Evolutionary conservation across 2,113 vertebrate genomes (phyloP).

Genomic region (Brachypteracias leptosomus): DNA sequence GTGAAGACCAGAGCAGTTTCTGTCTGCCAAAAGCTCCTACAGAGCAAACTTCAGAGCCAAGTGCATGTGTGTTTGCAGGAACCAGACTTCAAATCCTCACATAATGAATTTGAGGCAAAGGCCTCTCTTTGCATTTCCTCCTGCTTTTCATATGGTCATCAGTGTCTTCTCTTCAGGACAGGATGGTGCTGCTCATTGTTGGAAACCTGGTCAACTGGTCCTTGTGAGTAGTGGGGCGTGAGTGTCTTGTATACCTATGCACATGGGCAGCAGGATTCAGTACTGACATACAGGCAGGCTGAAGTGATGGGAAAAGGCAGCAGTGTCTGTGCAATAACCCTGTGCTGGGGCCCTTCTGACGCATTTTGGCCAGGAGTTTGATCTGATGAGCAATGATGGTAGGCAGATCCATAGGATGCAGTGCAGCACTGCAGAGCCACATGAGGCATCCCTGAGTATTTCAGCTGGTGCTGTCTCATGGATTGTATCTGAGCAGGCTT

Average conservation of each 20-base stretch:
- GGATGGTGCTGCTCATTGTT: constrained; percentile 80
- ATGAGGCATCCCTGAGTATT: accelerated
- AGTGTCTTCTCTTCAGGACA: constrained; percentile 72
- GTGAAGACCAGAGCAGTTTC: neutral
- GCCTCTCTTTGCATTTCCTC: neutral
- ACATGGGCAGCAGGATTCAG: neutral
- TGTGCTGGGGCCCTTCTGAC: neutral
- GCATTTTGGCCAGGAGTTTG: neutral
- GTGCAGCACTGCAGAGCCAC: neutral
- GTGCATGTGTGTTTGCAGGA: neutral
- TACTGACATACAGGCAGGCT: neutral
- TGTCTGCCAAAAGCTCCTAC: neutral
- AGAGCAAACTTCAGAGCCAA: neutral
- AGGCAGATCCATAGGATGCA: neutral
- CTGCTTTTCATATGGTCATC: neutral
- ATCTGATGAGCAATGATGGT: neutral
- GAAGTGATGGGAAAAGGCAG: neutral
- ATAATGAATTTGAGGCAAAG: neutral
- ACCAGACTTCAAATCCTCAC: neutral
- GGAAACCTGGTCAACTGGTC: constrained; percentile 84
- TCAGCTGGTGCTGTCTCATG: neutral
- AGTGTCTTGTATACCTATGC: neutral
- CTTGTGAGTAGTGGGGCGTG: constrained; percentile 72
- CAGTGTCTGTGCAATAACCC: neutral
- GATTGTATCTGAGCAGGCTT: accelerated